Evolutionary conservation across 2,113 vertebrate genomes (phyloP), one percentile per base, ranked within the genome.

Genomic region (Trachemys scripta): DNA sequence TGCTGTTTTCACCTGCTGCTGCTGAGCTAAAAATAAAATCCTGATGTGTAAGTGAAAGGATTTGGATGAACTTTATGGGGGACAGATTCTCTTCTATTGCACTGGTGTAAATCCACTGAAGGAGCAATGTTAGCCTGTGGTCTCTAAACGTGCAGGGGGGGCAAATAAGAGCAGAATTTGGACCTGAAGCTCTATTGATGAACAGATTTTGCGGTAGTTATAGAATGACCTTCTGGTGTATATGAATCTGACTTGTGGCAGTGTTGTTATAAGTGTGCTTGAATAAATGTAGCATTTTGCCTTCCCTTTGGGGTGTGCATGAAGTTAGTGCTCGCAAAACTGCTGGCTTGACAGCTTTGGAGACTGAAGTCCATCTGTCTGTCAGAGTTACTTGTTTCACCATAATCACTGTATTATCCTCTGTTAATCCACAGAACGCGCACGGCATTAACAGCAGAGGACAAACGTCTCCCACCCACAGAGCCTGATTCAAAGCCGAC

Each of bases 171-270:
- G 85, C 16, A 76, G 47, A 79, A 81, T 88, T 88, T 92, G 92
- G 84, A 54, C 50, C 65, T 35, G 29, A 27, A 83, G 92, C 2
- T 10, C 54, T 76, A 35, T 69, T 59, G 45, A 81, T 92, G 90
- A 95, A 1, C 75, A 90, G 57, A 81, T 93, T 95, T 97, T 97
- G 50, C 65, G 91, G 79, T 92, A 97, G 81, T 87, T 95, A 82
- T 57, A 53, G 49, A 35, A 38, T 84, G 65, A 81, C 78, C 8
- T 50, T 31, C 50, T 50, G 86, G 11, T 51, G 22, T 31, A 27
- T 47, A 25, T 88, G 96, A 95, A 95, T 94, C 89, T 92, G 88
- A 75, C 4, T 6, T 49, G 1, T 10, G 88, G n/a, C 78, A 76
- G 24, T 75, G 57, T 80, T 96, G 96, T 95, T 97, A 85, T 87